Conservation (phyloP, 2,888 invertebrate species). For the Caenorhabditis sp. region DNA sequence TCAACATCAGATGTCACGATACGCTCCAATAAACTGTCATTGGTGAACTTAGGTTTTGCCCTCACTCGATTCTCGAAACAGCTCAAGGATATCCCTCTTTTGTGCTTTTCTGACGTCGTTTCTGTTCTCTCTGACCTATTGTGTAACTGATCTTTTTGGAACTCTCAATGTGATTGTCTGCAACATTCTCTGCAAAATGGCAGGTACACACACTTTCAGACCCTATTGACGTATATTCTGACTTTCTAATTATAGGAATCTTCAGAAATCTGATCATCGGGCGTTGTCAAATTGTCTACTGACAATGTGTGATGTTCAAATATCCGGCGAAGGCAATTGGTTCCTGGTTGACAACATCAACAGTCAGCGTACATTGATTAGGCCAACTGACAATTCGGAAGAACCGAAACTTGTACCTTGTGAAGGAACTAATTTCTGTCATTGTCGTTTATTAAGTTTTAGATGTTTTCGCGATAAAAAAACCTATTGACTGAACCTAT, state of each 20-base stretch:
- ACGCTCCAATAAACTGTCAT: constrained; percentile 23
- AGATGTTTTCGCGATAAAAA: no score
- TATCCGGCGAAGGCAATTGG: constrained; percentile 3
- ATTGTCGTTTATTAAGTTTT: no score
- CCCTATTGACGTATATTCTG: not conserved
- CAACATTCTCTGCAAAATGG: not conserved
- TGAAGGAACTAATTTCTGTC: not conserved
- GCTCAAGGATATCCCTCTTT: constrained; percentile 6
- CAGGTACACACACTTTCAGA: constrained; percentile 7
- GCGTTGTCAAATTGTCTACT: not conserved
- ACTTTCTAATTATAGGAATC: not conserved
- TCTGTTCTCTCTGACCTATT: constrained; percentile 10
- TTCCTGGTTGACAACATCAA: constrained; percentile 22
- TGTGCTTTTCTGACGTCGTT: not conserved
- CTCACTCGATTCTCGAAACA: constrained; percentile 8
- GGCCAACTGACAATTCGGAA: not conserved
- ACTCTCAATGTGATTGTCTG: not conserved
- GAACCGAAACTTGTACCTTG: not conserved
- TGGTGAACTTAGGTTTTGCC: constrained; percentile 4
- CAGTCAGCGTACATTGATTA: not conserved
- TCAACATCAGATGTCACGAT: constrained; percentile 12
- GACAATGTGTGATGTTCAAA: not conserved
- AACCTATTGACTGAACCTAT: no score
- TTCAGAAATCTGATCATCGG: not conserved
- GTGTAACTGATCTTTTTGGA: not conserved